Evolutionary conservation across 2,888 invertebrate genomes (phyloP).

Genomic region (Nymphalis urticae): DNA sequence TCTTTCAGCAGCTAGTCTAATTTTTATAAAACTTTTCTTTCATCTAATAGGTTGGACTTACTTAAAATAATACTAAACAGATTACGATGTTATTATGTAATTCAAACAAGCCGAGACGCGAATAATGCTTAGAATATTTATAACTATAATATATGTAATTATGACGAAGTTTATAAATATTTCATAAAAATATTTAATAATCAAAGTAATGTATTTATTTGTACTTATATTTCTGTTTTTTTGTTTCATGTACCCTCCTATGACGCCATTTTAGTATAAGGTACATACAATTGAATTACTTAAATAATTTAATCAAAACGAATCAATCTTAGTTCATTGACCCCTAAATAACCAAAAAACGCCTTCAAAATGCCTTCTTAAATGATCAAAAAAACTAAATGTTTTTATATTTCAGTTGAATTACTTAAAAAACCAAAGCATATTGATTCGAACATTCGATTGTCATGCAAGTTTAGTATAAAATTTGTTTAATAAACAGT

Average conservation of each 20-base stretch:
- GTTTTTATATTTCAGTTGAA: no score
- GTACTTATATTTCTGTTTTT: slow-evolving; percentile 44
- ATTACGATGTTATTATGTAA: no score
- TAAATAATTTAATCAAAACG: background rate
- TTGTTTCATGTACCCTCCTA: slow-evolving; percentile 77
- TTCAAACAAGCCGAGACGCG: no score
- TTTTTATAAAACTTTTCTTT: no score
- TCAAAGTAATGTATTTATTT: slow-evolving; percentile 22
- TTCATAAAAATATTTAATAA: no score
- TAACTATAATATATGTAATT: no score
- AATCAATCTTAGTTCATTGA: background rate
- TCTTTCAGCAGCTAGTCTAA: no score
- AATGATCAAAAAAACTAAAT: background rate
- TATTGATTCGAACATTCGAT: background rate
- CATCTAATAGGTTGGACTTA: no score
- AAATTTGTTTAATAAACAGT: slow-evolving; percentile 4
- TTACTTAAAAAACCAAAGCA: no score
- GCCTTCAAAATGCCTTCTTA: background rate
- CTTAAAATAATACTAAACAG: no score
- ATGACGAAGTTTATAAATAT: no score
- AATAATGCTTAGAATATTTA: no score
- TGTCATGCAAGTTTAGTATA: background rate
- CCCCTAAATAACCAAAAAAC: background rate
- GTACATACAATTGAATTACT: slow-evolving; percentile 55
- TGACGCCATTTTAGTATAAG: slow-evolving; percentile 73